These are phyloP conservation scores for Parus major DNA, from an alignment of 2,113 vertebrate genomes.

Conservation along the genomic window DNA sequence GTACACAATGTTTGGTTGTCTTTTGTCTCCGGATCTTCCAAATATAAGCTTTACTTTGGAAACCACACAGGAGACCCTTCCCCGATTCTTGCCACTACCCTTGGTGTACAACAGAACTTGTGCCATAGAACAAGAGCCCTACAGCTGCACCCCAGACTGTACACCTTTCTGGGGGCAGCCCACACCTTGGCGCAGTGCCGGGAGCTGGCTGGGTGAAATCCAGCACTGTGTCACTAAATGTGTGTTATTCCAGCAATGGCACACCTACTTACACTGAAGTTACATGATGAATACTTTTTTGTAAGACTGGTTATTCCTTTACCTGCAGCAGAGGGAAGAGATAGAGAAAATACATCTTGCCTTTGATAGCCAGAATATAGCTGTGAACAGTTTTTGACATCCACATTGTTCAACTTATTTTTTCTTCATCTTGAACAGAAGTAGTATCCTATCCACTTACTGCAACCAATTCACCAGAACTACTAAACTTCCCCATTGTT, in stretches of 20 bases:
- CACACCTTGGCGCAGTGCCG: no score
- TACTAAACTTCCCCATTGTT: neutral
- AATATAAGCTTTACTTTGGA: no score
- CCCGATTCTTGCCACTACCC: no score
- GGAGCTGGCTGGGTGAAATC: no score
- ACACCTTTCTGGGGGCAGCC: no score
- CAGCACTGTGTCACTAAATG: no score
- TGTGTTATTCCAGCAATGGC: neutral
- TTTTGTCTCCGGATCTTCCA: no score
- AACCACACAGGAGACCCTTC: no score
- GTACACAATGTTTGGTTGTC: no score
- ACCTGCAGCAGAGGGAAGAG: neutral
- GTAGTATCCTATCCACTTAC: neutral
- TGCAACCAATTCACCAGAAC: neutral
- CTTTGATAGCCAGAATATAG: neutral
- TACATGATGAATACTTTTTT: neutral
- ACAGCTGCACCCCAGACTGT: no score
- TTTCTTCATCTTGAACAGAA: neutral
- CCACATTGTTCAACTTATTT: neutral
- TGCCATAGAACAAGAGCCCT: no score
- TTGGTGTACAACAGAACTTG: no score
- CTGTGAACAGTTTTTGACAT: neutral
- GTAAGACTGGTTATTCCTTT: neutral
- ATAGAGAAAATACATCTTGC: neutral
- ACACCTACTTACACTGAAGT: neutral